Percentiles rank a stretch among this genome's conserved stretches.
Evolutionary conservation across 2,888 invertebrate species (phyloP).

Genomic region (Agrochola lychnidis): DNA sequence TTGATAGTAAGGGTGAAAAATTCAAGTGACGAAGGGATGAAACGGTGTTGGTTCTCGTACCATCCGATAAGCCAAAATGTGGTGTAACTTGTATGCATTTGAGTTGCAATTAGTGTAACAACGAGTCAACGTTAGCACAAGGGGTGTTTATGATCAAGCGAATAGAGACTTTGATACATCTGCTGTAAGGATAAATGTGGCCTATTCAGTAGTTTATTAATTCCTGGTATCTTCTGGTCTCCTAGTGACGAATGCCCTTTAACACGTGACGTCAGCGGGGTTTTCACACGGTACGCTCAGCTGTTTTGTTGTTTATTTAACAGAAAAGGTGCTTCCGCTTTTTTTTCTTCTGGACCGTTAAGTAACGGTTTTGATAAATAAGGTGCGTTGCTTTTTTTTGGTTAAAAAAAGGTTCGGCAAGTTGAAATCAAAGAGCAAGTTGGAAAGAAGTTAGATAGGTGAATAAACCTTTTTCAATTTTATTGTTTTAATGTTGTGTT

Average conservation of each 20-base stretch:
- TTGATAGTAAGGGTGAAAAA: conserved; percentile 2
- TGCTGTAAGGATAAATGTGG: conserved; percentile 31
- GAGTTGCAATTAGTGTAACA: conserved; percentile 43
- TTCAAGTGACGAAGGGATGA: conserved; percentile 36
- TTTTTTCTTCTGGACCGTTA: conserved; percentile 4
- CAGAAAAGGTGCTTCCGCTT: conserved; percentile 14
- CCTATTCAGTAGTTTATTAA: conserved; percentile 34
- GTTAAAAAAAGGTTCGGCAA: not conserved
- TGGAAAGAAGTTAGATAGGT: not conserved
- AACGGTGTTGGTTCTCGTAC: conserved; percentile 2
- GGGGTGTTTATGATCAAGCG: conserved; percentile 19
- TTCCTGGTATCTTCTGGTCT: conserved; percentile 71
- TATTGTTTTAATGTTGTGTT: not conserved
- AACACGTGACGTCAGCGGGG: conserved; percentile 84
- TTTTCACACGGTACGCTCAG: conserved; percentile 60
- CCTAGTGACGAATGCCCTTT: conserved; percentile 84
- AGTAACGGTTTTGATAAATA: conserved; percentile 20
- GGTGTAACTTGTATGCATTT: conserved; percentile 24
- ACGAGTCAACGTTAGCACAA: not conserved
- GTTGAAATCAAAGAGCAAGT: not conserved
- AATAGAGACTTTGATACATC: conserved; percentile 33
- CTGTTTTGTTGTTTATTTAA: conserved; percentile 10
- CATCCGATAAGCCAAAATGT: conserved; percentile 22
- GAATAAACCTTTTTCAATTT: not conserved
- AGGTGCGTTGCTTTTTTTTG: not conserved